These are phyloP conservation scores for Lepidonotus clava DNA, from an alignment of 2,888 invertebrate species.

Conservation along the genomic window DNA sequence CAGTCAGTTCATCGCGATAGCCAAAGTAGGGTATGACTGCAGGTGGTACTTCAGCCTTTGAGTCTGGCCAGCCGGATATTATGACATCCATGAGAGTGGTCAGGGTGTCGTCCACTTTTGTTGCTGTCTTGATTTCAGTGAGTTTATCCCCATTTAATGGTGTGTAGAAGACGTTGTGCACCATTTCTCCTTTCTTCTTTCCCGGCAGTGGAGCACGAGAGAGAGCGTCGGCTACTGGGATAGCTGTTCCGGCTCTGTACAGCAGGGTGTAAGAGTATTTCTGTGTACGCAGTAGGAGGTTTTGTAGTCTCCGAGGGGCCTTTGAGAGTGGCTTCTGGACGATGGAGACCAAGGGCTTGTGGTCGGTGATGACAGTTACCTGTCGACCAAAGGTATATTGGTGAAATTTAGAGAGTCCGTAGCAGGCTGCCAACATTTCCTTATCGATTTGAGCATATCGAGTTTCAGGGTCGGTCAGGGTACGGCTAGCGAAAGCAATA, in stretches of 20 bases:
- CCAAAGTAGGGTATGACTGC: background rate
- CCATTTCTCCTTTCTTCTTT: too few species aligned
- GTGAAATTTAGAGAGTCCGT: conserved; percentile 76
- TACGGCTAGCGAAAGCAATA: conserved; percentile 77
- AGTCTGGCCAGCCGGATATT: conserved; percentile 58
- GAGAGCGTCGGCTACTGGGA: conserved; percentile 64
- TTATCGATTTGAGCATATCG: conserved; percentile 76
- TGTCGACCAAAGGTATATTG: conserved; percentile 75
- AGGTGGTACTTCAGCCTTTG: too few species aligned
- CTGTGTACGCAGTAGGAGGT: conserved; percentile 64
- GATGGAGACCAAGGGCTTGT: conserved; percentile 78
- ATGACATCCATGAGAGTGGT: conserved; percentile 51
- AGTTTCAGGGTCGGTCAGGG: conserved; percentile 77
- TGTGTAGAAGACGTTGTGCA: too few species aligned
- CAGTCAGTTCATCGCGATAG: conserved; percentile 59
- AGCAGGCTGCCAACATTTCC: conserved; percentile 76
- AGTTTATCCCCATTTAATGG: too few species aligned
- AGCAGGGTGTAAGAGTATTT: conserved; percentile 37
- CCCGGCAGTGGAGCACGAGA: too few species aligned
- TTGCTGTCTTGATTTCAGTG: too few species aligned
- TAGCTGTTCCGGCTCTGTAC: conserved; percentile 59
- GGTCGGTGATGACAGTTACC: conserved; percentile 75
- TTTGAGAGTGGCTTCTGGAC: conserved; percentile 70
- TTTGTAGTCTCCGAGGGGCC: conserved; percentile 68
- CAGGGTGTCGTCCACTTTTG: conserved; percentile 46